Percentiles rank a stretch among this genome's conserved stretches.
Conservation (phyloP, 64 coral and sea anemone species). For the Stichodactyla helianthus region DNA sequence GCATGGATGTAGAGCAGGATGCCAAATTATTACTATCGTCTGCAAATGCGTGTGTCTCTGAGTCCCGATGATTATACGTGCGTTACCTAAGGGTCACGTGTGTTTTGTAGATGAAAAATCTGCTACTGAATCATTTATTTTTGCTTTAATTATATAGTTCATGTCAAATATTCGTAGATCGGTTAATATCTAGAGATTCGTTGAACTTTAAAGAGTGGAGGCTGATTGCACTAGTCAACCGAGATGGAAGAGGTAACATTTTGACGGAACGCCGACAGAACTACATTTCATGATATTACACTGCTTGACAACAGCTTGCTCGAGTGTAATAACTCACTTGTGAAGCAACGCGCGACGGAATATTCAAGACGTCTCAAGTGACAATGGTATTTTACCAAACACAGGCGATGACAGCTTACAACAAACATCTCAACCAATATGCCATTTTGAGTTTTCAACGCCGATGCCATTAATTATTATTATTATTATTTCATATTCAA, state of each 20-base stretch:
- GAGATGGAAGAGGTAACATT: neutral
- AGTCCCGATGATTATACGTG: slow-evolving; percentile 7
- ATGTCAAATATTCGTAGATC: slow-evolving; percentile 10
- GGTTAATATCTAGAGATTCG: neutral
- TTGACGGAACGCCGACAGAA: neutral
- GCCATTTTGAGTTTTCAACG: slow-evolving; percentile 7
- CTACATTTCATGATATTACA: neutral
- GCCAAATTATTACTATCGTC: neutral
- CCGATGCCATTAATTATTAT: neutral
- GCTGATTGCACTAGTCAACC: neutral
- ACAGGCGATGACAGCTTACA: neutral
- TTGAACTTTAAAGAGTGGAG: neutral
- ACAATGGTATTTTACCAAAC: slow-evolving; percentile 5
- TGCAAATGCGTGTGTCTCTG: neutral
- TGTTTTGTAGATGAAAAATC: slow-evolving; percentile 1
- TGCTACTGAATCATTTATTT: neutral
- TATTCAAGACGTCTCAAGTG: neutral
- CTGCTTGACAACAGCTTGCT: neutral
- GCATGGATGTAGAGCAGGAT: neutral
- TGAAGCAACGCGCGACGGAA: neutral
- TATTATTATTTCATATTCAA: slow-evolving; percentile 6
- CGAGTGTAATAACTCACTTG: neutral
- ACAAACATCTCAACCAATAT: neutral
- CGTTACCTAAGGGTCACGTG: slow-evolving; percentile 21
- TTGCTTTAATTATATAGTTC: neutral